phyloP scores from a whole-genome alignment of 1,140 invertebrate genomes.

The Dendroctonus valens region DNA sequence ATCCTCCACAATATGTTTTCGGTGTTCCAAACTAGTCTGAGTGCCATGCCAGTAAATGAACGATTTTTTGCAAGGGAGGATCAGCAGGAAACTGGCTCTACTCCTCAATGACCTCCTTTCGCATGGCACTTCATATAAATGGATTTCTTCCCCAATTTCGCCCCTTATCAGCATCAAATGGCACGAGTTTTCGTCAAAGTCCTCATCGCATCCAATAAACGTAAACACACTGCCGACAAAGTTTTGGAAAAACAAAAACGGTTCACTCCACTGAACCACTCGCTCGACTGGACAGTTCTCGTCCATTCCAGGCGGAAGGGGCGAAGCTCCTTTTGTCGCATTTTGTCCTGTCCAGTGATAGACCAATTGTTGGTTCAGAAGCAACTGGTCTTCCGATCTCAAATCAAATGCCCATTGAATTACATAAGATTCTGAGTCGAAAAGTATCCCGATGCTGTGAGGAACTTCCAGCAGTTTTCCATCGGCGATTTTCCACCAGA shows the following conservation, averaged over 20 bases:
- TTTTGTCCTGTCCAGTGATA: constrained; percentile 38
- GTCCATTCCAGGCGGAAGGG: constrained; percentile 35
- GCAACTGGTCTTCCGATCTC: constrained; percentile 15
- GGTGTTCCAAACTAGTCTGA: constrained; percentile 9
- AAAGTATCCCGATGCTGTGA: constrained; percentile 23
- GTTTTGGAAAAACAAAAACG: constrained; percentile 35
- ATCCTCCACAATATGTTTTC: constrained; percentile 9
- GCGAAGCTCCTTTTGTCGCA: constrained; percentile 34
- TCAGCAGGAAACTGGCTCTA: constrained; percentile 32
- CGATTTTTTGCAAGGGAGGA: constrained; percentile 19
- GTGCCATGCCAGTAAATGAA: constrained; percentile 34
- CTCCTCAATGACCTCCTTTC: constrained; percentile 32
- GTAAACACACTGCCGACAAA: constrained; percentile 28
- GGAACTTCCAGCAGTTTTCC: constrained; percentile 20
- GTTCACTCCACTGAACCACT: constrained; percentile 39
- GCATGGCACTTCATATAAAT: constrained; percentile 38
- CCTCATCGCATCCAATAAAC: constrained; percentile 25
- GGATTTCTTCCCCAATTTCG: constrained; percentile 35
- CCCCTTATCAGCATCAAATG: constrained; percentile 37
- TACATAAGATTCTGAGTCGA: constrained; percentile 31
- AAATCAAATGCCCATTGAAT: constrained; percentile 36
- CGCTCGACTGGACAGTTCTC: constrained; percentile 35
- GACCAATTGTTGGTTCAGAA: constrained; percentile 22
- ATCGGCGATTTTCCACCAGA: constrained; percentile 34
- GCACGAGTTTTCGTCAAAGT: constrained; percentile 21